Base-by-base conservation (phyloP, 1,140 invertebrate genomes). In the Penaeus chinensis region DNA sequence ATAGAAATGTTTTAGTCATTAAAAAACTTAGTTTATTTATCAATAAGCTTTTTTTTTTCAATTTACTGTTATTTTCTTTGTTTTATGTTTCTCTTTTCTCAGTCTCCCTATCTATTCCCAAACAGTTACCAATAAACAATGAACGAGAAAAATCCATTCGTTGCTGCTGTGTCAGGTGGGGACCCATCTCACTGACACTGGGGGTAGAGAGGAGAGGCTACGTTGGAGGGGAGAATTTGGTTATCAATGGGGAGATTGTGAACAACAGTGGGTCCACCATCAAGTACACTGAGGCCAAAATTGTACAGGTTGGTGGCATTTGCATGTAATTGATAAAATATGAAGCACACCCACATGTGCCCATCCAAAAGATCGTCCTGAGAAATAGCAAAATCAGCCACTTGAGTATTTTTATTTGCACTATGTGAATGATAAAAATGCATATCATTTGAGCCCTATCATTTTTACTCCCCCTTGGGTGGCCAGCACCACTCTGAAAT, bases 261-360 rank as follows among this genome's bases (percentile, higher is more conserved):
- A 84, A 84, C 71, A 60, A 76, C 69, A 62, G 69, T 24, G 24
- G 42, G 0, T 76, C 69, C 22, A 76, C 69, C 22, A 76, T 84
- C 27, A 74, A 84, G 47, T 84, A 84, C 24, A 76, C 82, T 19
- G 82, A 84, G 66, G 71, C 71, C 47, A 84, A 84, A 42, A 74
- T 84, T 18, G 47, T 84, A 4, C 82, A 84, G 82, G 82, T 84
- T 19, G 3, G n/a, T 42, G 11, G 2, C n/a, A 13, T 32, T 27
- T 10, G 76, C 8, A 13, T 27, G 5, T 5, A 2, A 37, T 37
- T 37, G 37, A 37, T 37, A 37, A 37, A 37, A 37, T 3, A 37
- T n/a, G n/a, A 37, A 37, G 37, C 37, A 37, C 37, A 37, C 37
- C 37, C 37, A 37, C 37, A 37, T 37, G 2, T 37, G 37, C 37